phyloP scores from a whole-genome alignment of 2,888 invertebrate species.

The Cenopis cana region DNA sequence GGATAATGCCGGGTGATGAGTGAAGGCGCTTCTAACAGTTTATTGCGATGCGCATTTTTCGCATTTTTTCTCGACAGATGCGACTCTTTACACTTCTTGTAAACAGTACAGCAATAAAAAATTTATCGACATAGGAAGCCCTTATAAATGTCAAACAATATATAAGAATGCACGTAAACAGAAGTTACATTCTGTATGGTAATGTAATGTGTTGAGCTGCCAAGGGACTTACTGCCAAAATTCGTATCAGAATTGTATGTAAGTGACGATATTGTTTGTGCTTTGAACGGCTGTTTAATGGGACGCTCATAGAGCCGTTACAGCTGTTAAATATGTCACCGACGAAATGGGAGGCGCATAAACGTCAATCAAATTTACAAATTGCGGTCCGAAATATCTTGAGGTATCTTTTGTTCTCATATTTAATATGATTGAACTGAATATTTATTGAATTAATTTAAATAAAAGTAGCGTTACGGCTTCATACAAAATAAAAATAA shows the following conservation, averaged over 20 bases:
- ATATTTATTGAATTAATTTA: background rate
- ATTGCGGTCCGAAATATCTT: conserved; percentile 5
- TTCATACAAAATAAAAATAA: too few species aligned
- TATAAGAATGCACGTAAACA: conserved; percentile 70
- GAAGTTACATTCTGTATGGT: conserved; percentile 59
- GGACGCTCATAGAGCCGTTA: conserved; percentile 47
- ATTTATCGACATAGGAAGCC: conserved; percentile 32
- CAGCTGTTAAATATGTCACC: conserved; percentile 48
- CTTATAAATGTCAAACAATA: conserved; percentile 38
- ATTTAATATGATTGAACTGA: background rate
- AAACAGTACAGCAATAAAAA: conserved; percentile 14
- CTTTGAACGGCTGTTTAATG: conserved; percentile 25
- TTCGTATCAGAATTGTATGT: conserved; percentile 57
- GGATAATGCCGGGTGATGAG: conserved; percentile 52
- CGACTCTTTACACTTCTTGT: conserved; percentile 15
- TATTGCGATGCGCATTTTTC: conserved; percentile 48
- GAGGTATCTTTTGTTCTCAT: background rate
- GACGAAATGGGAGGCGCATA: conserved; percentile 55
- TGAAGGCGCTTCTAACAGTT: conserved; percentile 50
- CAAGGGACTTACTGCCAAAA: conserved; percentile 71
- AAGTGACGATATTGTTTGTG: conserved; percentile 54
- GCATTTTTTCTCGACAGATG: conserved; percentile 46
- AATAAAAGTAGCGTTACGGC: too few species aligned
- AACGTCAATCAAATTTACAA: conserved; percentile 59
- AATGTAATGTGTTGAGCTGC: conserved; percentile 53